phyloP scores from a whole-genome alignment of 1,140 invertebrate species.

The Caenorhabditis inopinata region DNA sequence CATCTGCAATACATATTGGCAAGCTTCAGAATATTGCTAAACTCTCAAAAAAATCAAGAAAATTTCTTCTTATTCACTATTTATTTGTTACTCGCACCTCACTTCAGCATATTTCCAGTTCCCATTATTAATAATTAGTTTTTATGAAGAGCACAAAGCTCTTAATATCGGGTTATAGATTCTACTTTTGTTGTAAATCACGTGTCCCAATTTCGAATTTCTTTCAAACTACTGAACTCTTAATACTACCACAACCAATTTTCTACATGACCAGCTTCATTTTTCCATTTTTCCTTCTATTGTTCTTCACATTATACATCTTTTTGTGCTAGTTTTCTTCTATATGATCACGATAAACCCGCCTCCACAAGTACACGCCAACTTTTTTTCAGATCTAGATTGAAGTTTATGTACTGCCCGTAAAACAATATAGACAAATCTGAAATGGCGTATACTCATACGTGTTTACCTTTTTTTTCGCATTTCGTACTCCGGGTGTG shows the following conservation, averaged over 20 bases:
- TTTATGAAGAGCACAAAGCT: no score
- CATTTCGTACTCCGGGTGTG: neutral
- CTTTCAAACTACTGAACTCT: conserved; percentile 12
- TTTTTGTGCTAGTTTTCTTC: neutral
- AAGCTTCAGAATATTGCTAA: no score
- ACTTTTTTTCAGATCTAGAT: neutral
- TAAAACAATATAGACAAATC: no score
- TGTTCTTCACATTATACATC: conserved; percentile 20
- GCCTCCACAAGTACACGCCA: neutral
- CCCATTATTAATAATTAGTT: no score
- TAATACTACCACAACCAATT: conserved; percentile 30
- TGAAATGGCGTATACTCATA: neutral
- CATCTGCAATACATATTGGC: no score
- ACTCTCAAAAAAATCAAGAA: no score
- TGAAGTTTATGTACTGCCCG: no score
- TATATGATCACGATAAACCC: neutral
- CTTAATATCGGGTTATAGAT: no score
- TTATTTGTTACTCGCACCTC: no score
- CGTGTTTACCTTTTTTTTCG: neutral
- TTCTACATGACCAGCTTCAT: conserved; percentile 30
- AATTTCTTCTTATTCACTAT: no score
- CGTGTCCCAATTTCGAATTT: neutral
- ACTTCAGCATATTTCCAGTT: no score
- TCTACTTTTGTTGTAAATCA: neutral
- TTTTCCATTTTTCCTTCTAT: neutral